A percentile compares a stretch with the other conserved stretches of the same genome.
Conservation (phyloP, 1,140 invertebrate genomes). For the Nymphalis io region DNA sequence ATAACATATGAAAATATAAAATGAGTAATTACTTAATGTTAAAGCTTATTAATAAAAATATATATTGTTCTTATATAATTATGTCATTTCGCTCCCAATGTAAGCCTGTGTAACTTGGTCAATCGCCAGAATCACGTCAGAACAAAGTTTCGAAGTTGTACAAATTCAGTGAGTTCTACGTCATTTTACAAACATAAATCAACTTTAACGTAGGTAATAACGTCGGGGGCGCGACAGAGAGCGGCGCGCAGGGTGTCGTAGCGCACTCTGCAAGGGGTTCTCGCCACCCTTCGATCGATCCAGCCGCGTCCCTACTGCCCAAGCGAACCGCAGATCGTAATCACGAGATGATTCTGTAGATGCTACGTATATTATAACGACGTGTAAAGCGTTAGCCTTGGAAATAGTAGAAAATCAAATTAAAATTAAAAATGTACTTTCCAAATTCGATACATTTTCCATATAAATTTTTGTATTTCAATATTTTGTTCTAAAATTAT, state of each 20-base stretch:
- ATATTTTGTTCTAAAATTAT: too few species aligned
- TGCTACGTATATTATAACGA: neutral
- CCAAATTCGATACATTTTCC: too few species aligned
- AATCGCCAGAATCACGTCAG: neutral
- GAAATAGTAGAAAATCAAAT: too few species aligned
- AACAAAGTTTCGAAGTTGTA: slow-evolving; percentile 39
- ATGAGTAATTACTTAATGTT: too few species aligned
- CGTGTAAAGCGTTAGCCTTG: neutral
- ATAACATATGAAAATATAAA: too few species aligned
- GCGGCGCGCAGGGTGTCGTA: slow-evolving; percentile 8
- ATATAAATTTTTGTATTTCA: too few species aligned
- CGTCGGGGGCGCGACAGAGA: slow-evolving; percentile 22
- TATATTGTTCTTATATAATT: too few species aligned
- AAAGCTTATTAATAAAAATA: too few species aligned
- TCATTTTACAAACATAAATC: slow-evolving; percentile 36
- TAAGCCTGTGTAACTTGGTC: neutral
- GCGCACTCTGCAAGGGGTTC: slow-evolving; percentile 23
- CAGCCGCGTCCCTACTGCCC: slow-evolving; percentile 29
- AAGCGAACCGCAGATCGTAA: slow-evolving; percentile 20
- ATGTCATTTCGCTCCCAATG: too few species aligned
- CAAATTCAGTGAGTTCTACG: slow-evolving; percentile 39
- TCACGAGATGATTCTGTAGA: slow-evolving; percentile 18
- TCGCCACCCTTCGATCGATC: slow-evolving; percentile 53
- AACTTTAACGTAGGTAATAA: slow-evolving; percentile 17
- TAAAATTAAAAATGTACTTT: too few species aligned